Percentiles rank a stretch among this genome's conserved stretches.
Evolutionary conservation across 1,140 invertebrate species (phyloP).

Genomic region (Drosophila subobscura): DNA sequence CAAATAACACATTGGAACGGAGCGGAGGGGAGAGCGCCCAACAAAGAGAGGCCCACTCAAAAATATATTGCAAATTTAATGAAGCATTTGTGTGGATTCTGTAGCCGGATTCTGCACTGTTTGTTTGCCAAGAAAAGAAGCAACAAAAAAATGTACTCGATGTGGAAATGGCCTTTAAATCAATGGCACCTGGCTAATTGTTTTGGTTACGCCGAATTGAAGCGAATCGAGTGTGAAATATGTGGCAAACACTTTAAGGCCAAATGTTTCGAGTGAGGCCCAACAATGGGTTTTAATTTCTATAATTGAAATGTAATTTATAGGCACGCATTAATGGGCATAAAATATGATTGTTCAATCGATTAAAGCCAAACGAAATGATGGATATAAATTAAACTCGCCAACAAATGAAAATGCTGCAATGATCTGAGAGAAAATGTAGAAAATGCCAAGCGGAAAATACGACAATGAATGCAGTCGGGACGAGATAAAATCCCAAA

Average conservation of each 20-base stretch:
- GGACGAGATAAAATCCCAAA: conserved; percentile 50
- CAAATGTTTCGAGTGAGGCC: not conserved
- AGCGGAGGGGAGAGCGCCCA: no score
- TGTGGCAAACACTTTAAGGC: conserved; percentile 7
- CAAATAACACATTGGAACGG: not conserved
- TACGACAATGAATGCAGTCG: conserved; percentile 38
- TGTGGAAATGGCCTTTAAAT: no score
- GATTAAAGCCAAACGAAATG: no score
- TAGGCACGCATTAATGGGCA: not conserved
- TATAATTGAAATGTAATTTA: conserved; percentile 44
- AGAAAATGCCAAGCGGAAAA: conserved; percentile 20
- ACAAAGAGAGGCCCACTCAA: not conserved
- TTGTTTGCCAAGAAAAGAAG: conserved; percentile 3
- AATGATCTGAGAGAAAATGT: no score
- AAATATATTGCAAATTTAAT: conserved; percentile 20
- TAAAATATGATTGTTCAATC: no score
- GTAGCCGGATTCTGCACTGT: conserved; percentile 1
- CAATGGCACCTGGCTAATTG: conserved; percentile 8
- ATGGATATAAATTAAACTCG: no score
- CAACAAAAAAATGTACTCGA: no score
- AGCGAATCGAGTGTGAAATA: conserved; percentile 7
- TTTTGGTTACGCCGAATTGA: not conserved
- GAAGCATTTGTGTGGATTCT: conserved; percentile 22
- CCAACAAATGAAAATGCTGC: no score
- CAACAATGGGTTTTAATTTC: conserved; percentile 38